phyloP scores from a whole-genome alignment of 2,113 vertebrate species.

The Dipodomys stephensi region DNA sequence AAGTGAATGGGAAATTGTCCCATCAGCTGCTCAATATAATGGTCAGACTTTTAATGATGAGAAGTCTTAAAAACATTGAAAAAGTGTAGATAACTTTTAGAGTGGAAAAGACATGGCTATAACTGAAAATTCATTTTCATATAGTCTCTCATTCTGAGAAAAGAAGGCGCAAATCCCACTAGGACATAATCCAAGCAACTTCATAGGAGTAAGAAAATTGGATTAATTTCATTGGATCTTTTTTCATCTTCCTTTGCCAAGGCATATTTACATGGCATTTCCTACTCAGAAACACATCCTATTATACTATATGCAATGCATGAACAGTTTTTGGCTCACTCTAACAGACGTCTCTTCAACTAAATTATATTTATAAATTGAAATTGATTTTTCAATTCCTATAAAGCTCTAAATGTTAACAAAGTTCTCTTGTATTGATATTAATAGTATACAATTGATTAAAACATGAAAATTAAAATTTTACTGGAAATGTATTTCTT shows the following conservation, averaged over 20 bases:
- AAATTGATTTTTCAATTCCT: constrained; percentile 75
- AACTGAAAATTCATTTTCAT: not conserved
- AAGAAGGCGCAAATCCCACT: not conserved
- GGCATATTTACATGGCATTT: not conserved
- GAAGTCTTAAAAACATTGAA: not conserved
- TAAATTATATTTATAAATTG: constrained; percentile 77
- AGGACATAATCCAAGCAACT: not conserved
- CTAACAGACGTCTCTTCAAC: constrained; percentile 31
- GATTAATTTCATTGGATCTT: not conserved
- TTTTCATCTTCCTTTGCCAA: not conserved
- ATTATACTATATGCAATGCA: not conserved
- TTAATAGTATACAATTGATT: constrained; percentile 75
- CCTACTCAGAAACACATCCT: not conserved
- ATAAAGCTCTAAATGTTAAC: constrained; percentile 66
- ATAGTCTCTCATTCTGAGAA: not conserved
- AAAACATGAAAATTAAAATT: constrained; percentile 72
- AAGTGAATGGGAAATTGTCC: not conserved
- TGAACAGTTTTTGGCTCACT: constrained; percentile 7
- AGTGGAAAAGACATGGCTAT: not conserved
- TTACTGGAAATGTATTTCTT: constrained; percentile 68
- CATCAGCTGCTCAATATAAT: not conserved
- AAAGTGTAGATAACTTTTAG: not conserved
- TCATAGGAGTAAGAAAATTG: not conserved
- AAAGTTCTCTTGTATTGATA: constrained; percentile 67
- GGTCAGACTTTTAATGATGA: too few species aligned